Evolutionary conservation across 1,140 invertebrate genomes (phyloP).

Genomic region (Bombus breviceps): DNA sequence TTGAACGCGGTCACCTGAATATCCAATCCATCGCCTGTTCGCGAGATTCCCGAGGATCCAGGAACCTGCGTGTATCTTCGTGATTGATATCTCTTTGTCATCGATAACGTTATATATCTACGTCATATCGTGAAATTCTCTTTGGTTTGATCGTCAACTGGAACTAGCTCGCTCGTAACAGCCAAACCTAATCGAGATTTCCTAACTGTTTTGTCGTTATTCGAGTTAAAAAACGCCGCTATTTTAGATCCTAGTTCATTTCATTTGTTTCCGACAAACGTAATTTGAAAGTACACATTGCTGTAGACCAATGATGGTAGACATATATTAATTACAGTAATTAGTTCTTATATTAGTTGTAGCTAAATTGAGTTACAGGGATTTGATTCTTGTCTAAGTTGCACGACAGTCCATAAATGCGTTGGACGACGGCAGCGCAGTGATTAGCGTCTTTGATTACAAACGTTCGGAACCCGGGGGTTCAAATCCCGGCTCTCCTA

Average conservation of each 20-base stretch:
- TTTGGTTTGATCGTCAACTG: neutral
- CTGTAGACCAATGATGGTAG: fast-evolving
- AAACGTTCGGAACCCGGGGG: too few relatives aligned
- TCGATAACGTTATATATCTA: constrained; percentile 39
- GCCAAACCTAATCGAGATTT: neutral
- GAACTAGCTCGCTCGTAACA: too few relatives aligned
- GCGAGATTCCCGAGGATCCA: constrained; percentile 35
- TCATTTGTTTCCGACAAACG: neutral
- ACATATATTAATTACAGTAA: neutral
- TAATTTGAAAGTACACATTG: neutral
- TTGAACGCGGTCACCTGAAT: constrained; percentile 58
- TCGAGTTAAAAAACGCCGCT: neutral
- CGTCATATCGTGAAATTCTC: neutral
- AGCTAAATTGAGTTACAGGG: too few relatives aligned
- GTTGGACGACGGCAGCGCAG: too few relatives aligned
- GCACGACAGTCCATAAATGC: too few relatives aligned
- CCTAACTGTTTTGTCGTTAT: neutral
- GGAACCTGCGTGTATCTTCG: constrained; percentile 39
- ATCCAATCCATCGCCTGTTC: constrained; percentile 32
- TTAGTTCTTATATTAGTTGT: neutral
- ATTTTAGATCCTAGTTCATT: neutral
- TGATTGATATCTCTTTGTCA: constrained; percentile 64
- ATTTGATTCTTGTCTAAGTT: neutral
- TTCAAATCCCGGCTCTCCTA: too few relatives aligned
- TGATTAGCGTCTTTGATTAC: too few relatives aligned